These are phyloP conservation scores for Aurelia sp. DNA, from an alignment of 30 jellyfish, hydroid and myxozoan genomes.

Conservation along the genomic window DNA sequence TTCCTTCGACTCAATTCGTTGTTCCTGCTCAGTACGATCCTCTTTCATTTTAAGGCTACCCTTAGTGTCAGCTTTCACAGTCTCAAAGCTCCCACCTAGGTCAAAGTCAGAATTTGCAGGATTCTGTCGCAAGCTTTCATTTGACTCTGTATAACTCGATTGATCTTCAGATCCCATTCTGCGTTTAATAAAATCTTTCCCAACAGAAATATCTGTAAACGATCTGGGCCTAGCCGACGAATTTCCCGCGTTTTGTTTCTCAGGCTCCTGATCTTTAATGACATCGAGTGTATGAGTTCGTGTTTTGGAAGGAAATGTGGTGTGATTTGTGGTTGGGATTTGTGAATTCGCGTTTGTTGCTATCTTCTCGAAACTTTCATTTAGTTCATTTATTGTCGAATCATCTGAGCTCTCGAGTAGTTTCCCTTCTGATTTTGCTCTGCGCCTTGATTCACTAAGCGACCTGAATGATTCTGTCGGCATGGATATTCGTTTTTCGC, in stretches of 20 bases:
- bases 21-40: background rate
- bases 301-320: slow-evolving; percentile 27
- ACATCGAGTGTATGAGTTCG: slow-evolving; percentile 45
- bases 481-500: slow-evolving; percentile 68
- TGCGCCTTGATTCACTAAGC: slow-evolving; percentile 65
- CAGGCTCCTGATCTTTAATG: slow-evolving; percentile 38
- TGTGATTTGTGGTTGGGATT: slow-evolving; percentile 4
- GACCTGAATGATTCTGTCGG: slow-evolving; percentile 89
- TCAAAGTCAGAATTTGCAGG: slow-evolving; percentile 59
- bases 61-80: slow-evolving; percentile 9
- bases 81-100: slow-evolving; percentile 7
- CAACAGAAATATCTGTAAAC: slow-evolving; percentile 16
- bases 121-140: slow-evolving; percentile 52
- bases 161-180: slow-evolving; percentile 16
- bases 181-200: slow-evolving; percentile 2
- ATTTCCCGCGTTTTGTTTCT: background rate
- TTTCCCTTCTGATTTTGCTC: slow-evolving; percentile 96
- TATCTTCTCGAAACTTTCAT: slow-evolving; percentile 64
- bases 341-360: background rate
- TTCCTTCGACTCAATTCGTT: background rate
- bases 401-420: slow-evolving; percentile 69
- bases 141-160: slow-evolving; percentile 30
- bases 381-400: slow-evolving; percentile 43
- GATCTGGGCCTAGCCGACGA: slow-evolving; percentile 31
- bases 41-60: background rate